A percentile compares a stretch with the other conserved stretches of the same genome.
Conservation (phyloP, 2,888 invertebrate genomes). For the Apamea sordens region DNA sequence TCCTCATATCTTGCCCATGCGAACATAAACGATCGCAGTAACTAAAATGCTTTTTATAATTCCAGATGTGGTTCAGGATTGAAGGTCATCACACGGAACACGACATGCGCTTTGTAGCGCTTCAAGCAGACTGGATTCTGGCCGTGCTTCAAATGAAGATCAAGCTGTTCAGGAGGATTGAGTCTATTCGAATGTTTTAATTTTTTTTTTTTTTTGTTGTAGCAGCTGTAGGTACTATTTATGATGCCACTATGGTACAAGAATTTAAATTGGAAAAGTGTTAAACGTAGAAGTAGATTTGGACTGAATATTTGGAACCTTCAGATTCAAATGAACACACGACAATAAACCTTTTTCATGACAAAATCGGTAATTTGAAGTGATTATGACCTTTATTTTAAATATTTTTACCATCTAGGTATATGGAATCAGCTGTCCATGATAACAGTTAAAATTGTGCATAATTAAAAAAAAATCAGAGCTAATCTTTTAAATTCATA, state of each 20-base stretch:
- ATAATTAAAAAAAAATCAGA: neutral
- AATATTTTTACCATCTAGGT: neutral
- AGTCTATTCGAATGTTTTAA: slow-evolving; percentile 57
- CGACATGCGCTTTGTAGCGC: slow-evolving; percentile 77
- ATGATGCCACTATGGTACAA: neutral
- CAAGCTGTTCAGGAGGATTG: slow-evolving; percentile 77
- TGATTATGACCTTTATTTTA: neutral
- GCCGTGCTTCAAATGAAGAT: slow-evolving; percentile 81
- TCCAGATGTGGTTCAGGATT: slow-evolving; percentile 81
- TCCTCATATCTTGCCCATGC: neutral
- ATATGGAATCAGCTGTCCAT: neutral
- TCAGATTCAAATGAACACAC: neutral
- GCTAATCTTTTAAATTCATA: neutral
- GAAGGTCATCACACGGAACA: slow-evolving; percentile 80
- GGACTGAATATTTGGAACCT: neutral
- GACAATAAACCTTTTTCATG: neutral
- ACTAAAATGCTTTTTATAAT: slow-evolving; percentile 25
- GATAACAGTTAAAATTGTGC: neutral
- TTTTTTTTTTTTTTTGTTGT: neutral
- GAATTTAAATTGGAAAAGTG: neutral
- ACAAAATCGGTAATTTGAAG: neutral
- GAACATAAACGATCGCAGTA: neutral
- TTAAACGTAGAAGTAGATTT: neutral
- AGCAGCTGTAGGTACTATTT: neutral
- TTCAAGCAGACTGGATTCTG: slow-evolving; percentile 79